Evolutionary conservation across 2,113 vertebrate species (phyloP).

Genomic region (Gallinago undulata): DNA sequence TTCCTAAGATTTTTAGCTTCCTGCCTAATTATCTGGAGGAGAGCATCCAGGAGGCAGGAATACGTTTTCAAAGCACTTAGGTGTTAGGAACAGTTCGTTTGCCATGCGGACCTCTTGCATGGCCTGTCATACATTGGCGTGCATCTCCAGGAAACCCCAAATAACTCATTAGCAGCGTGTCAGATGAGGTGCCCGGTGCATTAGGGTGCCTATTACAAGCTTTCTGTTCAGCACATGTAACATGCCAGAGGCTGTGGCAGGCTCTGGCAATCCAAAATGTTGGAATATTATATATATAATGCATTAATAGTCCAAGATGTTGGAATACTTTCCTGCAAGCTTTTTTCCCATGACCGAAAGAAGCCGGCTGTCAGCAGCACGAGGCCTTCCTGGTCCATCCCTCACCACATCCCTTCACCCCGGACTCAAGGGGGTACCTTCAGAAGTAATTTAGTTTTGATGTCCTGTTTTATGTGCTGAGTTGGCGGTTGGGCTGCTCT

Average conservation of each 20-base stretch:
- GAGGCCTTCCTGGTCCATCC: neutral
- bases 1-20: slow-evolving; percentile 28
- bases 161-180: neutral
- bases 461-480: neutral
- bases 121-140: neutral
- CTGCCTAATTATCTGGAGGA: neutral
- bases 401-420: neutral
- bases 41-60: neutral
- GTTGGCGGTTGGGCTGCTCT: neutral
- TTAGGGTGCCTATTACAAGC: neutral
- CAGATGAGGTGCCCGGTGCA: neutral
- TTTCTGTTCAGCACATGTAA: neutral
- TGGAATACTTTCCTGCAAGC: neutral
- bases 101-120: neutral
- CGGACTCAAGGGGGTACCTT: neutral
- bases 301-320: neutral
- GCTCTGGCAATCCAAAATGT: neutral
- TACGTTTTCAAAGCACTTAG: neutral
- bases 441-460: neutral
- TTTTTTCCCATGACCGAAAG: neutral
- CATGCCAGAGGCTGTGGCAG: neutral
- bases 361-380: neutral
- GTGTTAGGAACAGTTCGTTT: neutral
- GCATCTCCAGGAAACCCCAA: neutral
- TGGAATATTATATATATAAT: neutral